phyloP scores from a whole-genome alignment of 2,113 vertebrate species.

The Noturus placidus region DNA sequence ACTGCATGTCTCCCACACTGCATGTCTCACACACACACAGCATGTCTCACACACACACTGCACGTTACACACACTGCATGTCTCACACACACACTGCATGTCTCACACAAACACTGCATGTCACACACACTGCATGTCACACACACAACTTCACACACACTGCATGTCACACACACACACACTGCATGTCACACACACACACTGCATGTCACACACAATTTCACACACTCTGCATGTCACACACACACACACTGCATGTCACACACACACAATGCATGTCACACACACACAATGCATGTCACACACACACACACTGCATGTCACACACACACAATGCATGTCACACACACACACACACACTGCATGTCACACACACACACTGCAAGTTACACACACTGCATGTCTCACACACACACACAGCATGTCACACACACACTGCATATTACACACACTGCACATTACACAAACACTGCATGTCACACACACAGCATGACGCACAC shows the following conservation, averaged over 20 bases:
- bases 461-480: no score
- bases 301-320: no score
- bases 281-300: no score
- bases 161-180: not conserved
- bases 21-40: no score
- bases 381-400: not conserved
- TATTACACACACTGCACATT: no score
- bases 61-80: no score
- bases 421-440: no score
- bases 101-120: not conserved
- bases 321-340: not conserved
- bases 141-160: not conserved
- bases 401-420: no score
- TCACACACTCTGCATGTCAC: no score
- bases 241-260: not conserved
- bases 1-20: not conserved
- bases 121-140: not conserved
- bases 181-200: not conserved
- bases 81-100: not conserved
- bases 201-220: not conserved
- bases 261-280: no score
- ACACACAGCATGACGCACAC: no score
- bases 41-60: conserved; percentile 32
- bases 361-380: no score
- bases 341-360: not conserved